Evolutionary conservation across 1,140 invertebrate species (phyloP), one percentile per base, ranked within the genome.

Genomic region (Aphelinus certus): DNA sequence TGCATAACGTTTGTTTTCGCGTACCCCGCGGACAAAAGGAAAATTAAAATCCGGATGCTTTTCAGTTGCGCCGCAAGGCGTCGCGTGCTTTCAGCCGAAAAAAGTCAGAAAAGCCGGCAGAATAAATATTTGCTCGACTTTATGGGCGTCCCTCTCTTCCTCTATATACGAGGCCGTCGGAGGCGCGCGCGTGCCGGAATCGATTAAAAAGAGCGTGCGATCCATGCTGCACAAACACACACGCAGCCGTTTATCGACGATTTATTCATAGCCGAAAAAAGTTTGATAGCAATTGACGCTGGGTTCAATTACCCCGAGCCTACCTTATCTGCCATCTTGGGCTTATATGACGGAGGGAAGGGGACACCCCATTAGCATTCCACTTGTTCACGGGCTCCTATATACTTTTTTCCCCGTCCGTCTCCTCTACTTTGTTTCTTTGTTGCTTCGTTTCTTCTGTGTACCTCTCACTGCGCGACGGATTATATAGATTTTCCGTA

Each of bases 71-170:
- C 26, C 48, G 64, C 49, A 53, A 66, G 64, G 43, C 6, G 9
- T 42, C 47, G 42, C 64, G 55, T 58, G 49, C 55, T 55, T 56
- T 56, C 53, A 46, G 6, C 26, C 3, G 26, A 65, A 53, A 65
- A 49, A 65, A 53, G n/a, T n/a, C 5, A 65, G 51, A 66, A 61
- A 63, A 7, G 48, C 45, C 3, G 43, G 66, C 45, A 68, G 55
- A 68, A 68, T 68, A 68, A 68, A 68, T 68, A 68, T 68, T 68
- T 68, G 66, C 66, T n/a, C 7, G 45, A 57, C 55, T 68, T 68
- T 68, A 68, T 68, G 66, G 55, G 66, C 49, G 43, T 63, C 61
- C 3, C 9, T 7, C 60, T 61, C 60, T 62, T 9, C 26, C 26
- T 1, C 26, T 5, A 43, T 5, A 43, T 60, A 45, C n/a, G n/a